Evolutionary conservation across 1,140 invertebrate genomes (phyloP), one percentile per base, ranked within the genome.

Genomic region (Eurosta solidaginis): DNA sequence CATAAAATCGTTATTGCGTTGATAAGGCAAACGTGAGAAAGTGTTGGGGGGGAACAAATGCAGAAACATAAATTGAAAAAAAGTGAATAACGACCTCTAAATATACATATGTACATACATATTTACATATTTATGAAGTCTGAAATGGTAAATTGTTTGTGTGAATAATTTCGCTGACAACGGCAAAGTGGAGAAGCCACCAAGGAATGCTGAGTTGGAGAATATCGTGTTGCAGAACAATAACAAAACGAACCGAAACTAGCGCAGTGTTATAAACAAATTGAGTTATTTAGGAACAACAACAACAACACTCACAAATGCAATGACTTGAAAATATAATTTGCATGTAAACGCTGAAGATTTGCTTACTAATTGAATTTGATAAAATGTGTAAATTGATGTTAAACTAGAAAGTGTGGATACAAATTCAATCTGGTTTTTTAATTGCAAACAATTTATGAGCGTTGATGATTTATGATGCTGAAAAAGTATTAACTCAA

Each of bases 321-420:
- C n/a, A 6, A 4, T 52, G 49, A 17, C 49, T 52, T 25, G 33
- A 14, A 68, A 68, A 52, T 17, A n/a, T 40, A 68, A 68, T 68
- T 68, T 22, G n/a, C n/a, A n/a, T n/a, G 22, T 68, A 40, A 33
- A 68, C 33, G 33, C 20, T 68, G 59, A 68, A 40, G 59, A 22
- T 14, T 36, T 68, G 33, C 33, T n/a, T n/a, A n/a, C n/a, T 68
- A 68, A 68, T 68, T 68, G 29, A 42, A 68, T 33, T 36, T 40
- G 59, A 68, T 68, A 68, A 22, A 68, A 68, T 68, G 59, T 68
- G 59, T 68, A 68, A 63, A 68, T 68, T 36, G 59, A 33, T 68
- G 59, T 68, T 20, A 68, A 68, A 68, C 40, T 33, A 68, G 59
- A 68, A 68, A 68, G 36, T 42, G 27, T 20, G 20, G 33, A 68